phyloP scores from a whole-genome alignment of 1,140 invertebrate genomes.

The Drosophila chauvacae region DNA sequence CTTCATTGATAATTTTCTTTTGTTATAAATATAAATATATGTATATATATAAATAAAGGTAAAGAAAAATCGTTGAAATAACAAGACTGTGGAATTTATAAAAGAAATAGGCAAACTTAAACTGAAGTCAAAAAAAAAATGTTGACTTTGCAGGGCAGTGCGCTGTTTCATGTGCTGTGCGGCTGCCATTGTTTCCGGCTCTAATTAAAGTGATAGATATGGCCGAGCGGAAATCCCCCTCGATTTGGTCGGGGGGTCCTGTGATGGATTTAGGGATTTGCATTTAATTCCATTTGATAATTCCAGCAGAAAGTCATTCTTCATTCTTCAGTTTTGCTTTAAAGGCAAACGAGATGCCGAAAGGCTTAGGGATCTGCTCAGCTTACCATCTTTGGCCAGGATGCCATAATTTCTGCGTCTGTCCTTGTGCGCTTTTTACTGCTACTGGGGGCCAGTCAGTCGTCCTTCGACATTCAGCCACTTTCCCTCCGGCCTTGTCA shows the following conservation, averaged over 20 bases:
- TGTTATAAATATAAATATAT: neutral
- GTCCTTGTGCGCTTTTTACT: conserved; percentile 26
- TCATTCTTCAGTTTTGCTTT: conserved; percentile 39
- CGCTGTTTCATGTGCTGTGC: conserved; percentile 41
- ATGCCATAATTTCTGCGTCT: conserved; percentile 49
- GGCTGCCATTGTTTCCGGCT: conserved; percentile 44
- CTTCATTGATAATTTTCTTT: neutral
- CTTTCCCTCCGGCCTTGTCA: conserved; percentile 52
- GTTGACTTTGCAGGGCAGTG: neutral
- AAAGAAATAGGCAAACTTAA: fast-evolving
- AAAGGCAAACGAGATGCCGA: conserved; percentile 54
- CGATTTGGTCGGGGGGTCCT: neutral
- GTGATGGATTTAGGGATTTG: conserved; percentile 47
- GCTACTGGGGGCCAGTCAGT: neutral
- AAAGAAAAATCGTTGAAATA: neutral
- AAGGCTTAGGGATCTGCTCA: conserved; percentile 54
- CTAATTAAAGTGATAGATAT: conserved; percentile 81
- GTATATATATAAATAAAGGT: neutral
- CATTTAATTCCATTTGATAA: conserved; percentile 61
- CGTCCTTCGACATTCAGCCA: conserved; percentile 24
- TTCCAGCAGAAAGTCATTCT: conserved; percentile 60
- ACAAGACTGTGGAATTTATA: neutral
- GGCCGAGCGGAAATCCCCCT: conserved; percentile 14
- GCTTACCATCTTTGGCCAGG: conserved; percentile 29
- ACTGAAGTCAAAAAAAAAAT: neutral